phyloP scores from a whole-genome alignment of 2,797 vertebrate genomes.

The Hippoglossus hippoglossus region DNA sequence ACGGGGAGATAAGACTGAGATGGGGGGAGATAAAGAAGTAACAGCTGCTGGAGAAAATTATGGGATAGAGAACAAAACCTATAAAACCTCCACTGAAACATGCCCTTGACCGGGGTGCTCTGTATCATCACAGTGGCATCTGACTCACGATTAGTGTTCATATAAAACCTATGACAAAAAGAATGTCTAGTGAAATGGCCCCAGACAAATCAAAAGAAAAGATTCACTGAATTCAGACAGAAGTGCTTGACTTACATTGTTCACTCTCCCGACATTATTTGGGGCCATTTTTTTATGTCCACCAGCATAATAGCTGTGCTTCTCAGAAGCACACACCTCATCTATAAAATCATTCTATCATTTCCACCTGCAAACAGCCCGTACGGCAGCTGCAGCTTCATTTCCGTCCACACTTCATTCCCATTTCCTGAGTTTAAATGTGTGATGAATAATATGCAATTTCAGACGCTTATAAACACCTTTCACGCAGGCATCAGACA shows the following conservation, averaged over 20 bases:
- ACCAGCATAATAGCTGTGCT: slow-evolving; percentile 21
- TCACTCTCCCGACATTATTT: slow-evolving; percentile 10
- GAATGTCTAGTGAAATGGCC: background rate
- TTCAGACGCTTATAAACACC: slow-evolving; percentile 42
- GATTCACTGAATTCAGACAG: slow-evolving; percentile 14
- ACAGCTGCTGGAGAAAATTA: slow-evolving; percentile 3
- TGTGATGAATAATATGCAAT: slow-evolving; percentile 33
- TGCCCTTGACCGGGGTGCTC: slow-evolving; percentile 35
- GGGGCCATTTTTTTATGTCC: slow-evolving; percentile 27
- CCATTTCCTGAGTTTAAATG: slow-evolving; percentile 8
- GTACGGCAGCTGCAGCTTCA: slow-evolving; percentile 26
- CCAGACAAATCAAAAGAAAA: slow-evolving; percentile 15
- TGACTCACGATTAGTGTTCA: slow-evolving; percentile 10
- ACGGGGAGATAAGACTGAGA: slow-evolving; percentile 48
- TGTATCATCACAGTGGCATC: slow-evolving; percentile 20
- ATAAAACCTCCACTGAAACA: slow-evolving; percentile 13
- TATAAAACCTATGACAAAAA: background rate
- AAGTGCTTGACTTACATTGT: slow-evolving; percentile 22
- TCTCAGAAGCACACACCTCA: slow-evolving; percentile 27
- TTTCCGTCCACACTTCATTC: slow-evolving; percentile 26
- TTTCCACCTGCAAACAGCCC: slow-evolving; percentile 30
- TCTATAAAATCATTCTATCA: slow-evolving; percentile 30
- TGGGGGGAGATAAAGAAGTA: slow-evolving; percentile 43
- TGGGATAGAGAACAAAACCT: slow-evolving; percentile 30
- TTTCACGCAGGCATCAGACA: slow-evolving; percentile 39